These are phyloP conservation scores for Lepilemur ruficaudatus DNA, from an alignment of 2,797 vertebrate genomes.

Conservation along the genomic window DNA sequence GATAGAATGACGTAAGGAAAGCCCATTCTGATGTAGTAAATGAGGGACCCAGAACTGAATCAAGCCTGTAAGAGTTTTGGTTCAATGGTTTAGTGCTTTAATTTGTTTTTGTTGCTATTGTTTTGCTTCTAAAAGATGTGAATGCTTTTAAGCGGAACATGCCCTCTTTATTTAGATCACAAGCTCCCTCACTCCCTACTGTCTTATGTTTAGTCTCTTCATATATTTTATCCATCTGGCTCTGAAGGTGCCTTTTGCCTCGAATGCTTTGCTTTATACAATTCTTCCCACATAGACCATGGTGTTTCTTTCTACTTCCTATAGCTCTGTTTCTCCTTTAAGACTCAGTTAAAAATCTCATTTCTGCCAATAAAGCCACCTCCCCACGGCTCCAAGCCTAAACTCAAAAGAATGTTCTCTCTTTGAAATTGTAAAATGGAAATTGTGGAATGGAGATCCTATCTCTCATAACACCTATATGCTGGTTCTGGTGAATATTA, in stretches of 20 bases:
- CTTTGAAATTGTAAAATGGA: background rate
- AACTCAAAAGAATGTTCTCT: background rate
- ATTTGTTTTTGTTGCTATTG: background rate
- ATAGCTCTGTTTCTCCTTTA: background rate
- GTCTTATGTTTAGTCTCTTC: background rate
- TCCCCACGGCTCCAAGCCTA: background rate
- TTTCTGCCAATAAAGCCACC: background rate
- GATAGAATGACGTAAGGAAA: background rate
- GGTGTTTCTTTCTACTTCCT: background rate
- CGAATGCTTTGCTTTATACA: background rate
- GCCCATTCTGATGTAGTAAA: background rate
- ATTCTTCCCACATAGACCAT: fast-evolving
- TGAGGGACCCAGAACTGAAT: background rate
- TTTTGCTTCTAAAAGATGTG: background rate
- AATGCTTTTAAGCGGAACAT: background rate
- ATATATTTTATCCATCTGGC: background rate
- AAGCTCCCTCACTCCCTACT: background rate
- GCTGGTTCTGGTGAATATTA: background rate
- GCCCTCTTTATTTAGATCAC: background rate
- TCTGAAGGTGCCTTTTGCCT: background rate
- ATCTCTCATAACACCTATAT: background rate
- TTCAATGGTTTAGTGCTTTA: background rate
- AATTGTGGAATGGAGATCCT: background rate
- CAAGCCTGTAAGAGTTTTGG: background rate
- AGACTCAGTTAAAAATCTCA: background rate